phyloP scores from a whole-genome alignment of 2,797 vertebrate species.

The Ctenopoma multispine region DNA sequence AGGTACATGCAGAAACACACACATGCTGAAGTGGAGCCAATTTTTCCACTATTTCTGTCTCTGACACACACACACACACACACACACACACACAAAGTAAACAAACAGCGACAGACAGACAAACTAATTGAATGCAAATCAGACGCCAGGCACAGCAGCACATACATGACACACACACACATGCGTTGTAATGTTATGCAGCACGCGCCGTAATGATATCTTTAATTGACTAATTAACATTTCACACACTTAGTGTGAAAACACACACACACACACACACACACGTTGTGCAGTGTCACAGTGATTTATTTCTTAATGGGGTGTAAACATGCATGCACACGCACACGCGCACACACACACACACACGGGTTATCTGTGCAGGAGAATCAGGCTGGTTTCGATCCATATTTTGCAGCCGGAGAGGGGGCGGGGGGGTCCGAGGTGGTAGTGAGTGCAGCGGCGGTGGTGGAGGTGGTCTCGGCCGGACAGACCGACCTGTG shows the following conservation, averaged over 20 bases:
- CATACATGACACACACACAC: constrained; percentile 28
- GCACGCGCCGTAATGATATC: constrained; percentile 58
- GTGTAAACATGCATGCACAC: not conserved
- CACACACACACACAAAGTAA: too few species aligned
- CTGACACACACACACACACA: not conserved
- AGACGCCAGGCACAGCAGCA: constrained; percentile 5
- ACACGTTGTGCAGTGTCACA: constrained; percentile 29
- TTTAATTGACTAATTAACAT: constrained; percentile 76
- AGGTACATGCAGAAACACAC: not conserved
- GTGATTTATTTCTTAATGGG: constrained; percentile 27
- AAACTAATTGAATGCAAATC: constrained; percentile 53
- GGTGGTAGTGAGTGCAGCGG: constrained; percentile 32
- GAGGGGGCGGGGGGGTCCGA: not conserved
- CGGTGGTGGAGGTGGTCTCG: constrained; percentile 32
- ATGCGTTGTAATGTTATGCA: constrained; percentile 41
- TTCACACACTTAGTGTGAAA: constrained; percentile 71
- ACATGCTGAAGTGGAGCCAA: not conserved
- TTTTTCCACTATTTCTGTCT: not conserved
- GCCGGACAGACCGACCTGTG: constrained; percentile 57
- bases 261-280: constrained; percentile 36
- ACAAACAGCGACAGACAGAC: constrained; percentile 8
- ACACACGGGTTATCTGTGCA: constrained; percentile 41
- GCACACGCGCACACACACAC: constrained; percentile 6
- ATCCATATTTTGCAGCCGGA: constrained; percentile 10
- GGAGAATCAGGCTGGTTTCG: constrained; percentile 46